Base-by-base conservation (phyloP, 2,888 invertebrate genomes). In the Meteorus cinctellus region DNA sequence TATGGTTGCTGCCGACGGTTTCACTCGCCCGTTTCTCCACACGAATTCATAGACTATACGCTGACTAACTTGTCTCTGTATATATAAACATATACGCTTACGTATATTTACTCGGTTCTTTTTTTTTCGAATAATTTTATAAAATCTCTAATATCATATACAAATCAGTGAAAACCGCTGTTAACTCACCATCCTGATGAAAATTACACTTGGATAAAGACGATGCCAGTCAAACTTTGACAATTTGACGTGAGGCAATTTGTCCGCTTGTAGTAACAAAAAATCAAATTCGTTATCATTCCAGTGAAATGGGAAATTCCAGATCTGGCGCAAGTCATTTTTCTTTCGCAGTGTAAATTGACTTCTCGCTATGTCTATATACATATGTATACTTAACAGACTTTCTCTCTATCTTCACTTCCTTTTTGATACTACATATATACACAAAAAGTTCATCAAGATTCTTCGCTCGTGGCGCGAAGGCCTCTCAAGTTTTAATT, bases 1-100 rank as follows among this genome's bases (percentile, higher is more conserved):
- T 80, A 83, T 81, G 81, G 78, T 75, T 74, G 77, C 73, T 74
- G 78, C 72, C 66, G 55, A 68, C 66, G 59, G 29, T 72, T 66
- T 66, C 31, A 62, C 29, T 27, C 36, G 45, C 34, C n/a, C 36
- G 41, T 72, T n/a, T 48, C 68, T 16, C 45, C 48, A 16, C 29
- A 41, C 31, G 36, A 36, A 75, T 75, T 75, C 36, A 75, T 45
- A 51, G 31, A 66, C 63, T 27, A 51, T 31, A 27, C 31, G 41
- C 29, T 16, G n/a, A 16, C 41, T 36, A 65, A 29, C 45, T 48
- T 12, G 27, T 14, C 29, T 48, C 14, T 62, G n/a, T 62, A n/a
- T 63, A 48, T 31, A 31, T 63, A n/a, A n/a, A n/a, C n/a, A 31
- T 34, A 12, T 16, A 31, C 6, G 12, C 29, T 3, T 14, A 24